These are phyloP conservation scores for Trialeurodes vaporariorum DNA, from an alignment of 1,140 invertebrate species.

Conservation along the genomic window DNA sequence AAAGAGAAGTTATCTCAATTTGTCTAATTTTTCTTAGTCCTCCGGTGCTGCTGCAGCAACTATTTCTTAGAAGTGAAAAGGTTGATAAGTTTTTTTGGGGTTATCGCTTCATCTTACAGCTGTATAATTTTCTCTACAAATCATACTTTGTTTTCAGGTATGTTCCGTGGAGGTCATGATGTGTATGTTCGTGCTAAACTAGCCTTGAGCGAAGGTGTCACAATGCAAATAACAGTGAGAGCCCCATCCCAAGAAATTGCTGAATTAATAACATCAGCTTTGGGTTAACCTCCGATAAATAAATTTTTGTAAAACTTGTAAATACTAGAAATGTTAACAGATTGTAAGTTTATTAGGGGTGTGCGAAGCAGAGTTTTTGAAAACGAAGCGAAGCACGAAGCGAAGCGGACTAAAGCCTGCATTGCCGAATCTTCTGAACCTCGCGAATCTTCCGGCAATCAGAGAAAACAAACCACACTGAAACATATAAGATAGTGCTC, in stretches of 20 bases:
- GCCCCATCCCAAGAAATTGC: conserved; percentile 47
- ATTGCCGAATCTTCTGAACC: too few relatives aligned
- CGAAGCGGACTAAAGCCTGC: too few relatives aligned
- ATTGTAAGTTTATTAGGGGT: too few relatives aligned
- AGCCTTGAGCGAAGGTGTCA: conserved; percentile 59
- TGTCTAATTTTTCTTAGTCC: conserved; percentile 5
- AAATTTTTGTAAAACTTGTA: not conserved
- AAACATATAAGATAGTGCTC: too few relatives aligned
- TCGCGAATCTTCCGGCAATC: too few relatives aligned
- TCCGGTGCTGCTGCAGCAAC: not conserved
- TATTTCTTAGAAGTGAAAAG: not conserved
- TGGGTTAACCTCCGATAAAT: conserved; percentile 48
- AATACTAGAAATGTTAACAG: too few relatives aligned
- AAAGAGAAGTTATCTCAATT: conserved; percentile 4
- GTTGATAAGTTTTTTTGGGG: not conserved
- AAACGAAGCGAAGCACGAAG: too few relatives aligned
- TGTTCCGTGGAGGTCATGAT: conserved; percentile 80
- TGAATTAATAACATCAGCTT: conserved; percentile 72
- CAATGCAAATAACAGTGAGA: conserved; percentile 56
- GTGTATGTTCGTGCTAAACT: conserved; percentile 77
- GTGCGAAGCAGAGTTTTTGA: too few relatives aligned
- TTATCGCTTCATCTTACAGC: not conserved
- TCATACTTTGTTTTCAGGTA: conserved; percentile 45
- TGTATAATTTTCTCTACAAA: conserved; percentile 2
- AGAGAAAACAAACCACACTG: too few relatives aligned